These are phyloP conservation scores for Drosophila phalerata DNA, from an alignment of 2,888 invertebrate genomes.

Conservation along the genomic window DNA sequence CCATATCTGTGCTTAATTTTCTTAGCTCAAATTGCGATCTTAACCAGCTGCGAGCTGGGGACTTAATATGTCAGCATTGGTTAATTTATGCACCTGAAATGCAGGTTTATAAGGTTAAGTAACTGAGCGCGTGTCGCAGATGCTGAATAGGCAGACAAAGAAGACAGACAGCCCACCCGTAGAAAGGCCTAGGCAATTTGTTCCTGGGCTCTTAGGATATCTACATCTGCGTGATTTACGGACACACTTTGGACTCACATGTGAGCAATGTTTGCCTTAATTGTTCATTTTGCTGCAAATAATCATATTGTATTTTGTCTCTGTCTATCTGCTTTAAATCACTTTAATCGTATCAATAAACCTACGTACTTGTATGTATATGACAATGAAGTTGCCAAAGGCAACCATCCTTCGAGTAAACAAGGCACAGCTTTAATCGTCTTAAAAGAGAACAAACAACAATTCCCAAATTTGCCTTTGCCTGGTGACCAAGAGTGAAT, in stretches of 20 bases:
- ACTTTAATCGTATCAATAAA: not conserved
- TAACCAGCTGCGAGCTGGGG: constrained; percentile 2
- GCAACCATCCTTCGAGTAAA: not conserved
- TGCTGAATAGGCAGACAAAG: constrained; percentile 16
- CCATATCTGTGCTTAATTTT: constrained; percentile 28
- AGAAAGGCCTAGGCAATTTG: constrained; percentile 8
- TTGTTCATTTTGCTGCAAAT: constrained; percentile 60
- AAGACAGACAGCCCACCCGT: not conserved
- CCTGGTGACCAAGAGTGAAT: constrained; percentile 8
- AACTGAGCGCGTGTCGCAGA: constrained; percentile 18
- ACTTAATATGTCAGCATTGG: constrained; percentile 59
- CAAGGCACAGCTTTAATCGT: constrained; percentile 4
- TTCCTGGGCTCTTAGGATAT: constrained; percentile 36
- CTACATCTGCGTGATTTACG: constrained; percentile 69
- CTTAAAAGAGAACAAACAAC: constrained; percentile 19
- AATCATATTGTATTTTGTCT: constrained; percentile 43
- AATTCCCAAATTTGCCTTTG: constrained; percentile 21
- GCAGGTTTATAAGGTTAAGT: constrained; percentile 30
- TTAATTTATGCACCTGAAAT: constrained; percentile 71
- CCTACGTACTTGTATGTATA: not conserved
- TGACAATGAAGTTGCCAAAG: not conserved
- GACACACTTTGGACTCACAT: constrained; percentile 46
- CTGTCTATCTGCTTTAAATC: constrained; percentile 13
- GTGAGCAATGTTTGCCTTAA: constrained; percentile 53
- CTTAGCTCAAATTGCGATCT: constrained; percentile 11